Conservation (phyloP, 2,797 vertebrate genomes). For the Halcyon leucocephala region DNA sequence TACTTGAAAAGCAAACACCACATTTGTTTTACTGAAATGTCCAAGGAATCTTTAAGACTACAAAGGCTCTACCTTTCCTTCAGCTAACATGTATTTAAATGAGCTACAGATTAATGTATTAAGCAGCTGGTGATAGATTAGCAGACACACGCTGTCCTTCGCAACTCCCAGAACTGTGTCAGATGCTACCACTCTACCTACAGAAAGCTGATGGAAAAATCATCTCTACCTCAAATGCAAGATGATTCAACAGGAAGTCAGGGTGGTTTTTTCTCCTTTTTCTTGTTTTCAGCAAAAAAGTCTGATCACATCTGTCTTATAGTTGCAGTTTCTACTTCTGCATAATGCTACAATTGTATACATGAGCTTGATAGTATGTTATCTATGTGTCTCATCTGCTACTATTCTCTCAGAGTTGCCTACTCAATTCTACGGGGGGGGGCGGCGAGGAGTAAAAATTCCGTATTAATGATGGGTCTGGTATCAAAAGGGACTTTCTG, state of each 20-base stretch:
- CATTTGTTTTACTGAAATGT: neutral
- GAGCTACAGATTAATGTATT: neutral
- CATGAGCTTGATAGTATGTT: neutral
- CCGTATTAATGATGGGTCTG: neutral
- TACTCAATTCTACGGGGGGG: neutral
- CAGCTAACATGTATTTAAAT: neutral
- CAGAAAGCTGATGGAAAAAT: neutral
- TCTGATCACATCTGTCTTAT: neutral
- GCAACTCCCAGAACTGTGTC: accelerated
- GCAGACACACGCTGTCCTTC: neutral
- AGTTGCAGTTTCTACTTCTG: neutral
- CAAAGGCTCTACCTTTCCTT: neutral
- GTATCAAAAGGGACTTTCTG: neutral
- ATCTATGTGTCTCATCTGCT: neutral
- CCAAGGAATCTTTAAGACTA: neutral
- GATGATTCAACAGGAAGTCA: neutral
- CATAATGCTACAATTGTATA: neutral
- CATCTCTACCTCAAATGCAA: neutral
- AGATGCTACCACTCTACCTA: neutral
- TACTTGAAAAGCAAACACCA: neutral
- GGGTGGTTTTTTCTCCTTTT: neutral
- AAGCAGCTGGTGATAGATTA: neutral
- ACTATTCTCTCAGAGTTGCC: neutral
- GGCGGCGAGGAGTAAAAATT: neutral
- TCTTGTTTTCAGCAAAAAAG: neutral